Conservation (phyloP, 2,888 invertebrate genomes). For the Kuschelorhynchus macadamiae region DNA sequence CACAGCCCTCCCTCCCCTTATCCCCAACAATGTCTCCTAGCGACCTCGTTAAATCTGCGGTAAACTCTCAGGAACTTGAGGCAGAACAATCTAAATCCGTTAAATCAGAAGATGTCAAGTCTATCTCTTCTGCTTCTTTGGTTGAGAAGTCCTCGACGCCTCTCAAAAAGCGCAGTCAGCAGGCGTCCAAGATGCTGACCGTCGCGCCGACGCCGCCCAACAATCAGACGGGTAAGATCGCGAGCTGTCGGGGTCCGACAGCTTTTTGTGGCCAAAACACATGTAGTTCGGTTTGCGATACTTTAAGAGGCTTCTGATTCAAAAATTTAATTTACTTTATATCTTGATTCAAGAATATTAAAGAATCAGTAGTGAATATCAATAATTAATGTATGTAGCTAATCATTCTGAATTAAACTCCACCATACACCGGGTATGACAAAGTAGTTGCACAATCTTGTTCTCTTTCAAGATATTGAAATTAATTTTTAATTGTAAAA, state of each 20-base stretch:
- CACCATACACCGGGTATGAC: too few relatives aligned
- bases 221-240: slow-evolving; percentile 75
- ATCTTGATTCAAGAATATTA: too few relatives aligned
- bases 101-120: slow-evolving; percentile 34
- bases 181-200: slow-evolving; percentile 62
- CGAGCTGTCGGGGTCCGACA: slow-evolving; percentile 53
- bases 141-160: slow-evolving; percentile 35
- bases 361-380: too few relatives aligned
- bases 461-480: too few relatives aligned
- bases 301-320: too few relatives aligned
- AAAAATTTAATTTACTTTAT: too few relatives aligned
- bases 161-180: slow-evolving; percentile 69
- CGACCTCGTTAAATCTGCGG: slow-evolving; percentile 76
- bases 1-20: slow-evolving; percentile 20
- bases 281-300: slow-evolving; percentile 29
- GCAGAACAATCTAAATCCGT: slow-evolving; percentile 60
- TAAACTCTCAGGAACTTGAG: slow-evolving; percentile 71
- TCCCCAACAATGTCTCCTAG: slow-evolving; percentile 71
- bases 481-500: too few relatives aligned
- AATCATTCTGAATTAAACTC: too few relatives aligned
- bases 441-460: too few relatives aligned
- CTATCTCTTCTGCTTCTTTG: slow-evolving; percentile 29
- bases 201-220: slow-evolving; percentile 68
- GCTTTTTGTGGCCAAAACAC: slow-evolving; percentile 37
- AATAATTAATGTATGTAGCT: too few relatives aligned